Percentiles rank a stretch among this genome's conserved stretches.
These are phyloP conservation scores for Drosophila bocqueti DNA, from an alignment of 1,140 invertebrate species.

Conservation along the genomic window DNA sequence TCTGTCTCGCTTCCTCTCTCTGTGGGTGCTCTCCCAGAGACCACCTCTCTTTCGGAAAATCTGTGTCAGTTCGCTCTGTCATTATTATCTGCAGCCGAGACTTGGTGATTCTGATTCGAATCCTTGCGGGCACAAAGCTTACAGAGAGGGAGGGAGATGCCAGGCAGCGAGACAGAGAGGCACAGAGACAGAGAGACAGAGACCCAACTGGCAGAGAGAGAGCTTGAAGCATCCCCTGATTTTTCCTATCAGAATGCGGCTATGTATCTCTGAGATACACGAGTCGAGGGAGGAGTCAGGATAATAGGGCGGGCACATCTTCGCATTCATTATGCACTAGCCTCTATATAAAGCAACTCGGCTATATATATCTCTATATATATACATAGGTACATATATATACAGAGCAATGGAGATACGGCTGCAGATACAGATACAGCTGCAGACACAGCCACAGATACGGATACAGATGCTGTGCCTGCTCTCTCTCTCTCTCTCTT, in stretches of 20 bases:
- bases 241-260: slow-evolving; percentile 78
- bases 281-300: slow-evolving; percentile 79
- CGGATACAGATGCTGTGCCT: slow-evolving; percentile 39
- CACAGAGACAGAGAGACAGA: neutral
- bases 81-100: slow-evolving; percentile 55
- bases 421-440: slow-evolving; percentile 9
- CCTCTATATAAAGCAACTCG: slow-evolving; percentile 20
- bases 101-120: slow-evolving; percentile 59
- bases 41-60: slow-evolving; percentile 44
- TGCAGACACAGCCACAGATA: slow-evolving; percentile 32
- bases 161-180: slow-evolving; percentile 8
- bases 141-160: slow-evolving; percentile 17
- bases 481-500: slow-evolving; percentile 30
- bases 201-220: slow-evolving; percentile 5
- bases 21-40: neutral
- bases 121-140: slow-evolving; percentile 60
- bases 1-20: slow-evolving; percentile 13
- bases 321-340: slow-evolving; percentile 82
- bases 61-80: slow-evolving; percentile 74
- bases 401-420: slow-evolving; percentile 38
- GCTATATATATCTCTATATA: slow-evolving; percentile 16
- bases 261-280: slow-evolving; percentile 78
- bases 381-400: neutral
- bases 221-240: slow-evolving; percentile 49
- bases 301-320: slow-evolving; percentile 84